A percentile compares a stretch with the other conserved stretches of the same genome.
Conservation (phyloP, 2,113 vertebrate species). For the Rhizomys pruinosus region DNA sequence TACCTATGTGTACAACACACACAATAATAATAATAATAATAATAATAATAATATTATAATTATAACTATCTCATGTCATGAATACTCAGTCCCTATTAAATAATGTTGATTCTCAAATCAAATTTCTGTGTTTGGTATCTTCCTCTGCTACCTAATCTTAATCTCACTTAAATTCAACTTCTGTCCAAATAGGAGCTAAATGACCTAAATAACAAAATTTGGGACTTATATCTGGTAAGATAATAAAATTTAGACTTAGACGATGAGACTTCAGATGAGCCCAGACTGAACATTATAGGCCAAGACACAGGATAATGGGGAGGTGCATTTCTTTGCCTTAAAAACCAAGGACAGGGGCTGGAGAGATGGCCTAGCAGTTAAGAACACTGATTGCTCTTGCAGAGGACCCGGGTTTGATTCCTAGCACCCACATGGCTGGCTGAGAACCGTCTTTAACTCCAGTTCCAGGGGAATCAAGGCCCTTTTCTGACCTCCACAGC, state of each 20-base stretch:
- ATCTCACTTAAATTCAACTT: background rate
- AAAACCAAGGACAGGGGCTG: too few relatives aligned
- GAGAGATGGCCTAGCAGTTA: too few relatives aligned
- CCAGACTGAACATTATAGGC: background rate
- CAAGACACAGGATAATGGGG: background rate
- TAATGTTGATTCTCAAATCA: background rate
- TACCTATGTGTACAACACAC: too few relatives aligned
- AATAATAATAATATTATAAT: background rate
- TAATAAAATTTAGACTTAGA: slow-evolving; percentile 23
- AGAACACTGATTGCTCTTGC: too few relatives aligned
- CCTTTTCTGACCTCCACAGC: too few relatives aligned
- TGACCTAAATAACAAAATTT: background rate
- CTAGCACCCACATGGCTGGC: too few relatives aligned
- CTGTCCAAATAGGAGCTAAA: background rate
- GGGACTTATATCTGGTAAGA: background rate
- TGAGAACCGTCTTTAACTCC: too few relatives aligned
- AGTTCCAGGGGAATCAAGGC: too few relatives aligned
- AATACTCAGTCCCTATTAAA: background rate
- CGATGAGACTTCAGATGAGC: background rate
- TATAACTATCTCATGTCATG: background rate
- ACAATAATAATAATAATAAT: background rate
- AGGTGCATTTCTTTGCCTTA: background rate
- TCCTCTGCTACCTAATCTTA: background rate
- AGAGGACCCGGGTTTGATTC: too few relatives aligned
- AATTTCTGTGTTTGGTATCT: background rate